Conservation (phyloP, 2,888 invertebrate genomes). For the Cheilosia variabilis region DNA sequence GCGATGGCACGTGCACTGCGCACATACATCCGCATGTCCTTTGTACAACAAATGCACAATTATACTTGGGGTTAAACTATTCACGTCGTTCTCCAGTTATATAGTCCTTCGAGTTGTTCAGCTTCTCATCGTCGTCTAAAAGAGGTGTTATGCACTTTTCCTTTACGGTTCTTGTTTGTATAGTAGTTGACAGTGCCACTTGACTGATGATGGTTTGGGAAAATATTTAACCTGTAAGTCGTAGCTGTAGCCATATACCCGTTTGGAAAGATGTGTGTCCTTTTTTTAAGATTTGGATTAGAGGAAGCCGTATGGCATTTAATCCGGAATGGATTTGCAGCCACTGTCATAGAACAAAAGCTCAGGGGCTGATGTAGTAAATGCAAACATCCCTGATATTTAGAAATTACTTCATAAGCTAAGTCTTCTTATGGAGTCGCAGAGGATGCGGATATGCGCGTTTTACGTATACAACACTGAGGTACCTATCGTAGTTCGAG, state of each 20-base stretch:
- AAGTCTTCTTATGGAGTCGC: no score
- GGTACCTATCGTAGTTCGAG: no score
- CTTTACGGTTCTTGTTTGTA: conserved; percentile 1
- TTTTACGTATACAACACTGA: no score
- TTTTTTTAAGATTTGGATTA: conserved; percentile 7
- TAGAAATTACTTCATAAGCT: no score
- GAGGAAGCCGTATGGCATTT: background rate
- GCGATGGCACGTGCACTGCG: background rate
- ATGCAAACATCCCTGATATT: no score
- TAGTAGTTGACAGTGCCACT: conserved; percentile 5
- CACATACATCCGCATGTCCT: background rate
- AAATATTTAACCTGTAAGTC: conserved; percentile 21
- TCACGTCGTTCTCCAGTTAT: background rate
- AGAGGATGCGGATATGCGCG: no score
- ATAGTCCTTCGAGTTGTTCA: background rate
- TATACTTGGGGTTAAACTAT: conserved; percentile 37
- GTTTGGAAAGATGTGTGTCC: background rate
- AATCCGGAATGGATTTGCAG: background rate
- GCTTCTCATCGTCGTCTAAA: background rate
- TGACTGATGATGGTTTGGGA: conserved; percentile 16
- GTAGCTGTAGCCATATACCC: background rate
- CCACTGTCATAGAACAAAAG: background rate
- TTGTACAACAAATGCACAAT: conserved; percentile 31
- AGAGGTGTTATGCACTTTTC: conserved; percentile 26
- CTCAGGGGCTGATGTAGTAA: no score